Percentiles rank a stretch among this genome's conserved stretches.
Conservation (phyloP, 1,140 invertebrate genomes). For the Aphaenogaster floridana region DNA sequence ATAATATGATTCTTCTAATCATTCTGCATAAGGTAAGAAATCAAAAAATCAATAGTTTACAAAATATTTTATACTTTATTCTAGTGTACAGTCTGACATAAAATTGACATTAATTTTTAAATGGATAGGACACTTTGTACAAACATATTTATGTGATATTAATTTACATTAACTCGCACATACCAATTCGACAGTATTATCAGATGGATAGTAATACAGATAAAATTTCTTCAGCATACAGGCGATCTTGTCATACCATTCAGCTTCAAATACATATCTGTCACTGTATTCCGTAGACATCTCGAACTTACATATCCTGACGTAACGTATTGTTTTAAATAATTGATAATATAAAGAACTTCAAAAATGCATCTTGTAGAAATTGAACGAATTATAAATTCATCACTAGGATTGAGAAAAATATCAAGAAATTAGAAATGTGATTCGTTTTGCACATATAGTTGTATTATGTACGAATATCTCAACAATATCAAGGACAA, state of each 20-base stretch:
- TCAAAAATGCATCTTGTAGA: background rate
- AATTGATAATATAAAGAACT: background rate
- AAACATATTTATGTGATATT: slow-evolving; percentile 6
- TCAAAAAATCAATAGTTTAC: background rate
- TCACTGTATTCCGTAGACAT: slow-evolving; percentile 78
- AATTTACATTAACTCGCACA: slow-evolving; percentile 68
- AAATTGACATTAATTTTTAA: background rate
- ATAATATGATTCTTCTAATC: background rate
- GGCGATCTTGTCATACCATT: slow-evolving; percentile 94
- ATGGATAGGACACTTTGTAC: background rate
- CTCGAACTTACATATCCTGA: slow-evolving; percentile 24
- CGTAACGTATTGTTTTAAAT: background rate
- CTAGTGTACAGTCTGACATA: background rate
- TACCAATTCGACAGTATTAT: slow-evolving; percentile 93
- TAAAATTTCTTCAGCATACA: slow-evolving; percentile 91
- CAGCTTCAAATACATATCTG: slow-evolving; percentile 89
- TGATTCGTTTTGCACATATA: background rate
- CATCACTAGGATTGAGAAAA: background rate
- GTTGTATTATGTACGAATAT: background rate
- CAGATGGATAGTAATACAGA: slow-evolving; percentile 91
- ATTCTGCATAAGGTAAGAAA: background rate
- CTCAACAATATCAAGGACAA: background rate
- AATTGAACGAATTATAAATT: slow-evolving; percentile 18
- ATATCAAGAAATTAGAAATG: background rate
- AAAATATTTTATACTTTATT: background rate